Evolutionary conservation across 2,888 invertebrate genomes (phyloP).

Genomic region (Campoplex nolae): DNA sequence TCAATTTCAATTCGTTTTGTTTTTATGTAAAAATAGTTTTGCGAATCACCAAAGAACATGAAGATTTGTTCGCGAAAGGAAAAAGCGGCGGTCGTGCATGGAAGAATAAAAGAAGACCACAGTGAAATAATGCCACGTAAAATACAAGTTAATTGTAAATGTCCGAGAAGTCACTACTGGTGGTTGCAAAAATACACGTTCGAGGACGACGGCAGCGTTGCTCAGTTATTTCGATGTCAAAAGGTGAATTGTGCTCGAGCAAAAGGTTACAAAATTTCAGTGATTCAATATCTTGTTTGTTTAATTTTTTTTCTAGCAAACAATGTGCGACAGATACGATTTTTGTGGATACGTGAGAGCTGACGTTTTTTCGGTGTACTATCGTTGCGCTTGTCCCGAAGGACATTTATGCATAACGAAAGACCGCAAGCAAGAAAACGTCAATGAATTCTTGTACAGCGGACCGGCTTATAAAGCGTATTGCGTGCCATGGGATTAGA

Average conservation of each 20-base stretch:
- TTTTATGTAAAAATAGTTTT: conserved; percentile 84
- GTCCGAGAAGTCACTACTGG: conserved; percentile 86
- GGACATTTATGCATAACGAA: conserved; percentile 87
- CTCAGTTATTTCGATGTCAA: conserved; percentile 85
- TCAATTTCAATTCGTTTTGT: no score
- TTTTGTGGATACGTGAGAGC: conserved; percentile 88
- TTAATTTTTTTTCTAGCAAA: conserved; percentile 79
- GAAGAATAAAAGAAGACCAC: conserved; percentile 84
- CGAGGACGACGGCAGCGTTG: conserved; percentile 75
- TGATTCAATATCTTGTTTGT: conserved; percentile 8
- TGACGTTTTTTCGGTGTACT: conserved; percentile 87
- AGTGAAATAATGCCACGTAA: conserved; percentile 83
- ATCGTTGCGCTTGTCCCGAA: conserved; percentile 88
- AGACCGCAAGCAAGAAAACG: conserved; percentile 82
- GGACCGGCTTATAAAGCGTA: conserved; percentile 87
- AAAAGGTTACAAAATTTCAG: neutral
- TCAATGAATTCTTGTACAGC: conserved; percentile 86
- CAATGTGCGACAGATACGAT: conserved; percentile 86
- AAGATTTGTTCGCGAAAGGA: conserved; percentile 83
- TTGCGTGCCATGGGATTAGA: conserved; percentile 84
- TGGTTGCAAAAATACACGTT: conserved; percentile 81
- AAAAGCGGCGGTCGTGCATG: conserved; percentile 83
- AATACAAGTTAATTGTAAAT: conserved; percentile 85
- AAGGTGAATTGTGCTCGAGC: conserved; percentile 71
- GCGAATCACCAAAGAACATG: conserved; percentile 84